These are phyloP conservation scores for Marasmarcha lunaedactyla DNA, from an alignment of 2,888 invertebrate genomes.

Conservation along the genomic window DNA sequence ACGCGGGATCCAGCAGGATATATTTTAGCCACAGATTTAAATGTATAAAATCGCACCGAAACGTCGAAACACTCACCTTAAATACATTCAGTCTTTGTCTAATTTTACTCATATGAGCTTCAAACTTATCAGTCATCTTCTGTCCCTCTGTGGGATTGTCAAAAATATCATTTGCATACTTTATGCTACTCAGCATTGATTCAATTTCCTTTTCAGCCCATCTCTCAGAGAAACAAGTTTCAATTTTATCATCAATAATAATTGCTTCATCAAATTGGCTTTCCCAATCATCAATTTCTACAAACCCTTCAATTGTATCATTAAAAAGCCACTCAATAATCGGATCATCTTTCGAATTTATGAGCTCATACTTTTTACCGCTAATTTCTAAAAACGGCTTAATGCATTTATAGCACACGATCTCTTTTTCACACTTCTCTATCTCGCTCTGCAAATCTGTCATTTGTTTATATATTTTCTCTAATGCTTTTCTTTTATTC, in stretches of 20 bases:
- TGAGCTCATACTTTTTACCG: slow-evolving; percentile 27
- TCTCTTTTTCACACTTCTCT: slow-evolving; percentile 47
- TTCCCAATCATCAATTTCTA: slow-evolving; percentile 28
- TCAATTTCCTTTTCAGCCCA: slow-evolving; percentile 42
- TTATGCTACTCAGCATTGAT: slow-evolving; percentile 39
- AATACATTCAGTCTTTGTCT: slow-evolving; percentile 36
- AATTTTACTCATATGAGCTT: slow-evolving; percentile 30
- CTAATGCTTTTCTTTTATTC: slow-evolving; percentile 36
- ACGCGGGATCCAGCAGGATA: too few species aligned
- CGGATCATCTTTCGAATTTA: slow-evolving; percentile 34
- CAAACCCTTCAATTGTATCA: slow-evolving; percentile 22
- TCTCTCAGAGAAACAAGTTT: slow-evolving; percentile 48
- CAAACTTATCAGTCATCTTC: slow-evolving; percentile 34
- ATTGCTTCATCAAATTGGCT: slow-evolving; percentile 24
- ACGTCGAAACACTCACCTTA: too few species aligned
- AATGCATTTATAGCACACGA: slow-evolving; percentile 35
- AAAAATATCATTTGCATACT: slow-evolving; percentile 36
- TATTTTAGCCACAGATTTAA: too few species aligned
- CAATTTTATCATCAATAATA: slow-evolving; percentile 25
- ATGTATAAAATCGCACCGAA: too few species aligned
- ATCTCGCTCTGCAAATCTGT: slow-evolving; percentile 42
- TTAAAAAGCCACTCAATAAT: slow-evolving; percentile 44
- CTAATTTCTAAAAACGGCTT: slow-evolving; percentile 32
- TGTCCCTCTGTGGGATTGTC: slow-evolving; percentile 29
- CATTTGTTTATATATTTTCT: slow-evolving; percentile 41